Base-by-base conservation (phyloP, 2,888 invertebrate genomes). In the Fissipunctia ypsillon region DNA sequence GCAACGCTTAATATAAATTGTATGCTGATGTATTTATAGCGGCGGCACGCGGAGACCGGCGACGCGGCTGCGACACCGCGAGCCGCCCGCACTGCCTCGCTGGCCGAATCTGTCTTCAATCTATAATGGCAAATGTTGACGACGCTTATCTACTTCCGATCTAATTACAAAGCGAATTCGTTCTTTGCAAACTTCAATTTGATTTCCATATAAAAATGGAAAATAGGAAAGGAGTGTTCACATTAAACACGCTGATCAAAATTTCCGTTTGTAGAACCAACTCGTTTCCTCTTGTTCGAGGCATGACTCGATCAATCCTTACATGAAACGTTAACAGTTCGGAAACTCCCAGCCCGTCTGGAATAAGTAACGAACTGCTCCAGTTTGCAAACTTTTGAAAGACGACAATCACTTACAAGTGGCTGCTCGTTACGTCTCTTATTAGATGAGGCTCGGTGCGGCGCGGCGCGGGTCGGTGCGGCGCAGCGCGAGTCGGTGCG, bases 11-110 rank as follows among this genome's bases (percentile, higher is more conserved):
- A 65, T 60, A 54, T 79, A 43, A 31, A 74, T 56, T 56, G 57
- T 74, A 60, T 61, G 54, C 65, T 52, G 28, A 48, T 52, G 69
- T 78, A 81, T 81, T 78, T 64, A 64, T 76, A 81, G 63, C 48
- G 16, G 10, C 43, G 74, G 38, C 31, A 45, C 54, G 35, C 31
- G 45, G 28, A 9, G 48, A 19, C 38, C n/a, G 43, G 64, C 41
- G 31, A 41, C n/a, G 19, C 57, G 59, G n/a, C 59, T 19, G 59
- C 31, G 79, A 14, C 50, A 16, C 35, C 3, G 22, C 28, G 38
- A 43, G 12, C 41, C 41, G 7, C 19, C 7, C 7, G 12, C 41
- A 2, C 7, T 35, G 31, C 16, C 5, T 14, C 68, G 25, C 38
- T 14, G 22, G n/a, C 10, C 16, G 4, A 35, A 28, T 31, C n/a